Evolutionary conservation across 2,797 vertebrate species (phyloP), one percentile per base, ranked within the genome.

Genomic region (Sebastes aleutianus): DNA sequence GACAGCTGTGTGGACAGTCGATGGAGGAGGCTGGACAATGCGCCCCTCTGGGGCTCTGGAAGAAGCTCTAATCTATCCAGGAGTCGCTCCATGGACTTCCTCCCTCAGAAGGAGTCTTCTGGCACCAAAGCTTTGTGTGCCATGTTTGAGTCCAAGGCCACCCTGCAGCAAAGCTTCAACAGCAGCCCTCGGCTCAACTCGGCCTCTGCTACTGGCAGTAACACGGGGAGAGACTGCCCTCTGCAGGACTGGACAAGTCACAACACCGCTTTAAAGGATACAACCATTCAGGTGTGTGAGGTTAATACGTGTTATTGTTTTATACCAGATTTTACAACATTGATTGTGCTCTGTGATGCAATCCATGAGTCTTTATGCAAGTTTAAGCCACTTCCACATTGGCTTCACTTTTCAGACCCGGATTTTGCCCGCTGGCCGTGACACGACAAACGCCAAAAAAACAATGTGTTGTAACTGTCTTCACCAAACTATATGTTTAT

Each of bases 81-180:
- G 84, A 95, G 95, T 76, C 90, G 79, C 67, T 96, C 96, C 67
- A 93, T 96, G 95, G 95, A 96, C 16, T 20, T 68, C 69, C 88
- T 96, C 36, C 90, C 93, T 61, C 90, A 88, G 68, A 89, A 4
- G 36, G 88, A 93, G 22, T 8, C 69, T 1, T 58, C 58, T 1
- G 90, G 91, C 3, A 95, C 92, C 83, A 91, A 43, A 65, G 92
- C 94, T 54, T 86, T 94, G 66, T 89, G 93, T 11, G 93, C 86
- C 14, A 85, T 96, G 82, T 96, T 95, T 70, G 96, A 96, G 90
- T 93, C 94, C 77, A 96, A 95, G 82, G 81, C 85, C 36, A 61
- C 34, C 3, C 76, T 82, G 76, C 84, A 86, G 72, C 74, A 87
- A 32, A 54, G 65, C 72, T 73, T 72, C 54, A 50, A 62, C 88